Conservation (phyloP, 2,797 vertebrate genomes). For the Poecilia gillii region DNA sequence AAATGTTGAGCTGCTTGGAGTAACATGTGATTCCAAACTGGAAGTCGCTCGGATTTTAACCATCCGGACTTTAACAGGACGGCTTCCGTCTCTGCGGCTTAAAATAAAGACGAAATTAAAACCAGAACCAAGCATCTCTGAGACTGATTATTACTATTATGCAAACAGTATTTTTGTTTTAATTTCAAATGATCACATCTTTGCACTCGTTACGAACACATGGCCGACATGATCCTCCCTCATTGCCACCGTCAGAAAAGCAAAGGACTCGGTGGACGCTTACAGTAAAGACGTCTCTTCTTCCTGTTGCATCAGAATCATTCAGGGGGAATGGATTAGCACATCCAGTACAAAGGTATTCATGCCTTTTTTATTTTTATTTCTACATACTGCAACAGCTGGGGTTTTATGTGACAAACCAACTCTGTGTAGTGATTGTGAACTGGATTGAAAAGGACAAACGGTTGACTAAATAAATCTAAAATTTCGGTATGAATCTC, state of each 20-base stretch:
- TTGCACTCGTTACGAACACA: constrained; percentile 44
- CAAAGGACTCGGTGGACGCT: constrained; percentile 63
- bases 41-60: background rate
- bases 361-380: background rate
- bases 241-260: constrained; percentile 63
- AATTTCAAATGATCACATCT: constrained; percentile 1
- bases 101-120: background rate
- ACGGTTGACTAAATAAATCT: background rate
- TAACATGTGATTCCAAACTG: background rate
- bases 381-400: background rate
- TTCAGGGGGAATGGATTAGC: constrained; percentile 55
- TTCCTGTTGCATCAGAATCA: constrained; percentile 55
- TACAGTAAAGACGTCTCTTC: constrained; percentile 73
- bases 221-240: constrained; percentile 56
- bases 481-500: background rate
- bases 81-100: background rate
- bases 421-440: background rate
- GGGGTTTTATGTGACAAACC: background rate
- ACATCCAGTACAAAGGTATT: constrained; percentile 48
- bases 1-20: background rate
- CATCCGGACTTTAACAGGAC: background rate
- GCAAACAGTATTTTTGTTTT: background rate
- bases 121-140: background rate
- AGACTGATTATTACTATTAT: background rate
- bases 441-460: background rate